Evolutionary conservation across 2,797 vertebrate species (phyloP).

Genomic region (Pangasius macronema): DNA sequence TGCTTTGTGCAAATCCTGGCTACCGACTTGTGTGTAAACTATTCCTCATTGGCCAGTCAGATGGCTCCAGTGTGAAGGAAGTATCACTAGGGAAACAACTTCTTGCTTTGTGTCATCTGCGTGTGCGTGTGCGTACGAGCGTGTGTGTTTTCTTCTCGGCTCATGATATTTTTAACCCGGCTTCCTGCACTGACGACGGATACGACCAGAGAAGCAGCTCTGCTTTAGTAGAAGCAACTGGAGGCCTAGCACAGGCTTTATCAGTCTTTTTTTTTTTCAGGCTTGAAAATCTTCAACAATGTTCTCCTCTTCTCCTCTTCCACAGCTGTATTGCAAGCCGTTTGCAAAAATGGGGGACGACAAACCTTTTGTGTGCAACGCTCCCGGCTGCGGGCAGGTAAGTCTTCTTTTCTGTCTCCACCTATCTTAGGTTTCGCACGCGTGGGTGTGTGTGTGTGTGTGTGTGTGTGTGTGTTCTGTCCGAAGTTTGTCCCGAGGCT

Average conservation of each 20-base stretch:
- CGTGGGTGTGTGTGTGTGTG: conserved; percentile 41
- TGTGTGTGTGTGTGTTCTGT: conserved; percentile 21
- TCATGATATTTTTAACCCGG: conserved; percentile 80
- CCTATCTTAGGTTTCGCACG: conserved; percentile 56
- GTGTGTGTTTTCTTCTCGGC: conserved; percentile 71
- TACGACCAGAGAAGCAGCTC: conserved; percentile 71
- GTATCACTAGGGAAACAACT: conserved; percentile 82
- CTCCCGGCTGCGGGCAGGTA: conserved; percentile 98
- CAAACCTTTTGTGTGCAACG: conserved; percentile 95
- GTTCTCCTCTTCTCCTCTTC: conserved; percentile 77
- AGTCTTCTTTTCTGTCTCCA: conserved; percentile 61
- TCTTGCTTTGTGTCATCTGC: conserved; percentile 60
- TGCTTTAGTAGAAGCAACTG: conserved; percentile 64
- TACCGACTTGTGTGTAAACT: conserved; percentile 56
- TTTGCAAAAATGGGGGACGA: conserved; percentile 97
- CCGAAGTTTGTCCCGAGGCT: conserved; percentile 47
- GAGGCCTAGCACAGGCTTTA: conserved; percentile 58
- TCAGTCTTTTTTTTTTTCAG: conserved; percentile 15
- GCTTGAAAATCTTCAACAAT: conserved; percentile 64
- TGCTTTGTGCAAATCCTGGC: conserved; percentile 64
- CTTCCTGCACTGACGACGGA: conserved; percentile 73
- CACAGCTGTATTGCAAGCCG: conserved; percentile 80
- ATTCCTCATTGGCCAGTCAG: conserved; percentile 71
- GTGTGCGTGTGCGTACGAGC: conserved; percentile 14
- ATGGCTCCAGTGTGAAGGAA: conserved; percentile 76